Conservation (phyloP, 2,797 vertebrate species). For the Pelodytes ibericus region DNA sequence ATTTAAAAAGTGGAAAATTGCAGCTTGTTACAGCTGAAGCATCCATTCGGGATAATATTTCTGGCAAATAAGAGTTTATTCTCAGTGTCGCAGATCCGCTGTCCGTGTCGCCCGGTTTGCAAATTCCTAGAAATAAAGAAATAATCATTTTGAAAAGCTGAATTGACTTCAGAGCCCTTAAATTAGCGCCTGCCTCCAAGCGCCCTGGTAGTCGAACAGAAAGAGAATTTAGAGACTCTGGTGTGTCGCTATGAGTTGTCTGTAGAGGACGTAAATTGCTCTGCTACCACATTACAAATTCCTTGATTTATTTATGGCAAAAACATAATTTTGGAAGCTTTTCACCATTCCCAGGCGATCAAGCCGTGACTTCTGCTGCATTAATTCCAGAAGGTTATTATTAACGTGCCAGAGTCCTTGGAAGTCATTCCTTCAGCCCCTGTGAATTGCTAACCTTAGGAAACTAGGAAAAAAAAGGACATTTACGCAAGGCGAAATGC, state of each 20-base stretch:
- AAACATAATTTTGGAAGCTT: neutral
- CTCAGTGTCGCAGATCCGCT: neutral
- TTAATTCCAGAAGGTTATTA: neutral
- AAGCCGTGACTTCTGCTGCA: neutral
- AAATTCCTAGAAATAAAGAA: slow-evolving; percentile 13
- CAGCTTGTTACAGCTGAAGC: neutral
- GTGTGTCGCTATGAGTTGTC: neutral
- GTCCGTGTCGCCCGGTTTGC: neutral
- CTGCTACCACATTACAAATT: neutral
- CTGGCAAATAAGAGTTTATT: neutral
- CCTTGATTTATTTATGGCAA: neutral
- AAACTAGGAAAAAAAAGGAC: too few relatives aligned
- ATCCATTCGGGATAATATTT: neutral
- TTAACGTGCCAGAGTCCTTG: neutral
- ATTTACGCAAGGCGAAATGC: neutral
- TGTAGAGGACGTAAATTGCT: neutral
- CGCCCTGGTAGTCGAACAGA: neutral
- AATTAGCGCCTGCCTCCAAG: neutral
- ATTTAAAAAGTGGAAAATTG: neutral
- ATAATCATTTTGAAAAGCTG: neutral
- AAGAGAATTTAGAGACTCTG: neutral
- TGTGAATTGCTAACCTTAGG: too few relatives aligned
- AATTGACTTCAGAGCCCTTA: neutral
- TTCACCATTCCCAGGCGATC: neutral
- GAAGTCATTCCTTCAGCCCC: neutral